Conservation (phyloP, 2,888 invertebrate species). For the Gisinianus flammeolus region DNA sequence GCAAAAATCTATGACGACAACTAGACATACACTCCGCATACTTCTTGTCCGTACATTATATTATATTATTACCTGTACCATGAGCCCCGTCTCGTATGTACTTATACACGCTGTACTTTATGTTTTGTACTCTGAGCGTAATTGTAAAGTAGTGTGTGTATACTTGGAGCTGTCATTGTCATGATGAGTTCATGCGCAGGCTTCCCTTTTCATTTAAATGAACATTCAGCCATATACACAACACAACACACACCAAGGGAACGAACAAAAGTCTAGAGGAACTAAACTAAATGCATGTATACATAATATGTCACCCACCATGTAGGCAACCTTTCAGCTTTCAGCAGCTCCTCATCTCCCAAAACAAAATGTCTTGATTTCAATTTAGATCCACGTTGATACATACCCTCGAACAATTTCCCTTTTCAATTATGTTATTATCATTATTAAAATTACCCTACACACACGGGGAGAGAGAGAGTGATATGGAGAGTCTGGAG, state of each 20-base stretch:
- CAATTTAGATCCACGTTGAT: background rate
- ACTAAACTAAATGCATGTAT: too few species aligned
- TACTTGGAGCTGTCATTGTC: too few species aligned
- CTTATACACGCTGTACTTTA: too few species aligned
- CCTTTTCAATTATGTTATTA: conserved; percentile 2
- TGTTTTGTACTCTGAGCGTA: too few species aligned
- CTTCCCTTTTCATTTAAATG: too few species aligned
- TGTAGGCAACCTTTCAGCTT: conserved; percentile 1
- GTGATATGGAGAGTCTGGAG: conserved; percentile 12
- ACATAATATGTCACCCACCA: conserved; percentile 4
- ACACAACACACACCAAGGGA: too few species aligned
- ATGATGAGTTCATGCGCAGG: too few species aligned
- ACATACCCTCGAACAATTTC: background rate
- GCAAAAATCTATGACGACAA: conserved; percentile 1
- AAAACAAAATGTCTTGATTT: conserved; percentile 10
- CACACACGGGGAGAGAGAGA: background rate
- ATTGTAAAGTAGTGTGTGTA: too few species aligned
- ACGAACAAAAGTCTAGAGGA: too few species aligned
- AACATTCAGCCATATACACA: too few species aligned
- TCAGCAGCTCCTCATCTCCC: background rate
- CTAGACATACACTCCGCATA: background rate
- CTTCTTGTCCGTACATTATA: background rate
- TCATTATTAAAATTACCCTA: background rate
- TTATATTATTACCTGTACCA: too few species aligned
- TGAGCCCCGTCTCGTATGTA: too few species aligned